Percentiles rank a stretch among this genome's conserved stretches.
Evolutionary conservation across 2,888 invertebrate genomes (phyloP).

Genomic region (Diloba caeruleocephala): DNA sequence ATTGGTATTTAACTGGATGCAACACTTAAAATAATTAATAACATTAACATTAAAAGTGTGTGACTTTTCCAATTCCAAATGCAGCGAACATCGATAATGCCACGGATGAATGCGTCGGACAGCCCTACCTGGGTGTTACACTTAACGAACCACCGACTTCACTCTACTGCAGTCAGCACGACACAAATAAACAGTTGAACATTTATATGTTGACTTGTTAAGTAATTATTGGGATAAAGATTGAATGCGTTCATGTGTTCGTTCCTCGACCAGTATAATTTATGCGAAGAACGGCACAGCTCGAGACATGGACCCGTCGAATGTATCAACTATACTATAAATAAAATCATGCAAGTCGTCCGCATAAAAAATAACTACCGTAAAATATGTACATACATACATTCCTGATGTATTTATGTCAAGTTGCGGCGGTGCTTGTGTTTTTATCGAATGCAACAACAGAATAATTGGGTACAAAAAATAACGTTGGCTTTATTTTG

Average conservation of each 20-base stretch:
- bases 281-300: constrained; percentile 43
- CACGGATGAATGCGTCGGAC: background rate
- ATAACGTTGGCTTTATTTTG: constrained; percentile 6
- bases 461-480: constrained; percentile 24
- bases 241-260: constrained; percentile 53
- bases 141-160: constrained; percentile 31
- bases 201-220: constrained; percentile 51
- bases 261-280: constrained; percentile 50
- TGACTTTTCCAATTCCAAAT: background rate
- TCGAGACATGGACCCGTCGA: constrained; percentile 34
- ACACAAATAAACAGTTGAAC: constrained; percentile 47
- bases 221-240: constrained; percentile 53
- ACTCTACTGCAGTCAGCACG: constrained; percentile 26
- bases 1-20: no score
- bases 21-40: no score
- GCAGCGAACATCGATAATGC: background rate
- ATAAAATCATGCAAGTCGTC: constrained; percentile 48
- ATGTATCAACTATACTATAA: constrained; percentile 35
- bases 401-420: constrained; percentile 45
- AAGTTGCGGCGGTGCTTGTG: constrained; percentile 19
- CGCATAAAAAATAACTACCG: constrained; percentile 42
- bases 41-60: background rate
- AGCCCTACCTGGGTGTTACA: constrained; percentile 13
- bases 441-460: constrained; percentile 25
- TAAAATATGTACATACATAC: constrained; percentile 51